Evolutionary conservation across 2,113 vertebrate species (phyloP).

Genomic region (Sialia sialis): DNA sequence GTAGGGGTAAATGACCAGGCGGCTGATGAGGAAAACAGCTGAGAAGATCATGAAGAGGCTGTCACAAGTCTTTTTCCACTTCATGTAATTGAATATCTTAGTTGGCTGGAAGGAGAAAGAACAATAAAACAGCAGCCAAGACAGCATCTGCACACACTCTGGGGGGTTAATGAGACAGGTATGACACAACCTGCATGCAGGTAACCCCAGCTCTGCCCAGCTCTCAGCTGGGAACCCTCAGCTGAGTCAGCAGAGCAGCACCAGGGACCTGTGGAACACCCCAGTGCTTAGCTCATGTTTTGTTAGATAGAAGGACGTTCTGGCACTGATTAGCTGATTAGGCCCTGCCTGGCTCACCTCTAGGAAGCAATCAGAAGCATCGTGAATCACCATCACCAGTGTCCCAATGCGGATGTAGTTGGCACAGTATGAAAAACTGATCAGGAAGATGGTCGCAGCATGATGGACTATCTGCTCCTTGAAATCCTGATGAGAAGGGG

Average conservation of each 20-base stretch:
- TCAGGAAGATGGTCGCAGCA: slow-evolving; percentile 83
- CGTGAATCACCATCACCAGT: slow-evolving; percentile 87
- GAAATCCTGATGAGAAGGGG: slow-evolving; percentile 79
- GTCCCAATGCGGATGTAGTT: slow-evolving; percentile 89
- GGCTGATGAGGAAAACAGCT: slow-evolving; percentile 80
- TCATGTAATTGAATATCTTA: slow-evolving; percentile 87
- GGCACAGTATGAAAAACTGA: slow-evolving; percentile 87
- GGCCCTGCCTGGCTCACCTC: slow-evolving; percentile 75
- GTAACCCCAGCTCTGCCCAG: neutral
- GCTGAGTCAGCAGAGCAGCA: neutral
- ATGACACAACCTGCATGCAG: neutral
- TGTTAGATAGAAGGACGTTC: neutral
- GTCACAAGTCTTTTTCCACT: slow-evolving; percentile 81
- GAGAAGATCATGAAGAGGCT: slow-evolving; percentile 82
- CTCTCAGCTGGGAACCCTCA: neutral
- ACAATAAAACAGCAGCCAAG: neutral
- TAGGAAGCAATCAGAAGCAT: slow-evolving; percentile 83
- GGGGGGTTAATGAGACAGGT: neutral
- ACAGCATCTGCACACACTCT: neutral
- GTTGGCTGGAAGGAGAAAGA: slow-evolving; percentile 73
- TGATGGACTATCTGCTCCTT: slow-evolving; percentile 90
- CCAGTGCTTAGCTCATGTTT: neutral
- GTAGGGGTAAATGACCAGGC: slow-evolving; percentile 81
- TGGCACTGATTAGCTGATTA: neutral
- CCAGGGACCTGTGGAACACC: neutral